A percentile compares a stretch with the other conserved stretches of the same genome.
Conservation (phyloP, 2,113 vertebrate genomes). For the Megalops atlanticus region DNA sequence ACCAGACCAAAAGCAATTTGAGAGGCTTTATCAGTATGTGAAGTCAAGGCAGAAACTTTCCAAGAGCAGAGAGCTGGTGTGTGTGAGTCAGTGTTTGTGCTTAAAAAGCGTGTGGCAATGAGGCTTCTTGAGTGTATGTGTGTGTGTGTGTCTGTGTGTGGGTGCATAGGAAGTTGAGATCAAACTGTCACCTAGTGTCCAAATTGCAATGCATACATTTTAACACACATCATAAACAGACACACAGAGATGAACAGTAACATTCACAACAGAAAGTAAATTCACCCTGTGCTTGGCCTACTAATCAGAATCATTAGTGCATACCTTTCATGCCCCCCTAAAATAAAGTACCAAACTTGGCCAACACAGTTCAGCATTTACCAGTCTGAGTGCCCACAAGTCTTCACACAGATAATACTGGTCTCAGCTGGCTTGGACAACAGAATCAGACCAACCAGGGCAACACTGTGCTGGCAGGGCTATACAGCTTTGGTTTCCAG, state of each 20-base stretch:
- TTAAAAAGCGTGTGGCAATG: no score
- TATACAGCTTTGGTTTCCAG: not conserved
- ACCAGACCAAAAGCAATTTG: not conserved
- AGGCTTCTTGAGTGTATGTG: no score
- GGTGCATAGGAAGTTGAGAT: no score
- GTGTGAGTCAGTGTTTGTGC: no score
- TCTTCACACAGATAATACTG: not conserved
- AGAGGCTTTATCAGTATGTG: not conserved
- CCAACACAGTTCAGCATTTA: not conserved
- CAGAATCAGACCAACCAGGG: not conserved
- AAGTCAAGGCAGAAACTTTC: not conserved
- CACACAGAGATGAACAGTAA: no score
- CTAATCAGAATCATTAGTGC: no score
- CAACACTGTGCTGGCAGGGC: not conserved
- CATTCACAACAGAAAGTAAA: no score
- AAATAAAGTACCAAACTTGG: no score
- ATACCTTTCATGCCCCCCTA: no score
- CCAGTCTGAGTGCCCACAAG: not conserved
- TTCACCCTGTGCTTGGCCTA: no score
- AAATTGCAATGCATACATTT: not conserved
- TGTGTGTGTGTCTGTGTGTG: conserved; percentile 10
- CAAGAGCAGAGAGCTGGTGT: not conserved
- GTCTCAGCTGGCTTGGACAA: not conserved
- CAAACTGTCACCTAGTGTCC: not conserved
- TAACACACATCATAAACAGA: no score